Conservation (phyloP, 2,113 vertebrate species). For the Mola mola region DNA sequence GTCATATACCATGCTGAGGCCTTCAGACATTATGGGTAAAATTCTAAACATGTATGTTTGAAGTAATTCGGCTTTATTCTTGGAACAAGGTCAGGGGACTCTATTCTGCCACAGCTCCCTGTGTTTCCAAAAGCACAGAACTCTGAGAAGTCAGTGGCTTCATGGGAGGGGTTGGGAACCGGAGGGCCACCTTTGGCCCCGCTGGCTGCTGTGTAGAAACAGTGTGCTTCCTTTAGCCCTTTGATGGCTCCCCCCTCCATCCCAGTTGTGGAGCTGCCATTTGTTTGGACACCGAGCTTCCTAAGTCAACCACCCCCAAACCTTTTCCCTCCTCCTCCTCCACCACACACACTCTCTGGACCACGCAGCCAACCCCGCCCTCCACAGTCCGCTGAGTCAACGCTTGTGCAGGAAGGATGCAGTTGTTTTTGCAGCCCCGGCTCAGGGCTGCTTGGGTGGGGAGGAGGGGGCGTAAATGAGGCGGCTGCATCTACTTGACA, state of each 20-base stretch:
- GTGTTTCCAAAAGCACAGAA: too few relatives aligned
- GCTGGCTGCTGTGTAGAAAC: conserved; percentile 62
- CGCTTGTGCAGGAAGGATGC: conserved; percentile 80
- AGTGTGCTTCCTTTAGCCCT: conserved; percentile 60
- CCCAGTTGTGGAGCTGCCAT: conserved; percentile 16
- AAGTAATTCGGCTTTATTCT: too few relatives aligned
- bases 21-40: too few relatives aligned
- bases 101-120: too few relatives aligned
- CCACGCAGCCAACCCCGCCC: conserved; percentile 23
- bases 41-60: too few relatives aligned
- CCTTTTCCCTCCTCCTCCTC: neutral
- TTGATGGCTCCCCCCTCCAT: conserved; percentile 49
- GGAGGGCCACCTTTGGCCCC: conserved; percentile 49
- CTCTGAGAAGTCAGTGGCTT: conserved; percentile 5
- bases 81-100: conserved; percentile 18
- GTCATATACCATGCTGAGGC: too few relatives aligned
- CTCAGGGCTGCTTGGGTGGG: conserved; percentile 36
- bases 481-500: conserved; percentile 19
- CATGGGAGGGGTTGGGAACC: conserved; percentile 48
- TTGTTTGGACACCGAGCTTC: conserved; percentile 64
- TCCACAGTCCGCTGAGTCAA: conserved; percentile 74
- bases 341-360: conserved; percentile 9
- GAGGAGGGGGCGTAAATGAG: neutral
- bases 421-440: conserved; percentile 71
- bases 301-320: conserved; percentile 62